Base-by-base conservation (phyloP, 2,797 vertebrate species). In the Gobionotothen gibberifrons region DNA sequence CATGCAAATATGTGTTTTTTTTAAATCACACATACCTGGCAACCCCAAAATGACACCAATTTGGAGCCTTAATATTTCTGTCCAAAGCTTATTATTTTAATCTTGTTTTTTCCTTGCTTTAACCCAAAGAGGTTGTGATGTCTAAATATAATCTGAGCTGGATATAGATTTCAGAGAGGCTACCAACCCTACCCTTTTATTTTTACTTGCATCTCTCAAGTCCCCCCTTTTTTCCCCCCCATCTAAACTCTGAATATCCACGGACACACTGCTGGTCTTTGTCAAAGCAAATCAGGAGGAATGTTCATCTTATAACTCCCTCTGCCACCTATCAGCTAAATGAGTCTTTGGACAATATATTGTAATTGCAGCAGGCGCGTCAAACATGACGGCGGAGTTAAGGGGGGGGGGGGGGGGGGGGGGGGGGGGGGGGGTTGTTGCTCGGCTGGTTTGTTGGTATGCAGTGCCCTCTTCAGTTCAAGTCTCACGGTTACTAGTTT, bases 341-440 rank as follows among this genome's bases (percentile, higher is more conserved):
- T 62, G 69, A 86, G 85, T 90, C 84, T 92, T 89, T 91, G 88
- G 90, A 91, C 91, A 93, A 91, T 88, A 88, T 88, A 90, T 93
- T 91, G 59, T 93, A 93, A 93, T 93, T 93, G 87, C 88, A 86
- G 90, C 83, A 89, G 85, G 79, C 71, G 42, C 68, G 79, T 90
- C 87, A 91, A 80, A 86, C 74, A 79, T 79, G 81, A 83, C 32
- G 72, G 82, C 73, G 67, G 59, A 81, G 64, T 7, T 67, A 64
- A 70, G 56, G 70, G 55, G 3, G 16, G 4, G 15, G 5, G 48
- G 6, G 1, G 56, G 70, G 55, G 3, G 16, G 4, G 15, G 5
- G 48, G 6, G 1, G 44, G 5, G 14, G 4, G 53, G 6, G 1
- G 44, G 5, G 14, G 75, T 42, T 57, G 7, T 49, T 0, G 15